Base-by-base conservation (phyloP, 2,113 vertebrate species). In the Euleptes europaea region DNA sequence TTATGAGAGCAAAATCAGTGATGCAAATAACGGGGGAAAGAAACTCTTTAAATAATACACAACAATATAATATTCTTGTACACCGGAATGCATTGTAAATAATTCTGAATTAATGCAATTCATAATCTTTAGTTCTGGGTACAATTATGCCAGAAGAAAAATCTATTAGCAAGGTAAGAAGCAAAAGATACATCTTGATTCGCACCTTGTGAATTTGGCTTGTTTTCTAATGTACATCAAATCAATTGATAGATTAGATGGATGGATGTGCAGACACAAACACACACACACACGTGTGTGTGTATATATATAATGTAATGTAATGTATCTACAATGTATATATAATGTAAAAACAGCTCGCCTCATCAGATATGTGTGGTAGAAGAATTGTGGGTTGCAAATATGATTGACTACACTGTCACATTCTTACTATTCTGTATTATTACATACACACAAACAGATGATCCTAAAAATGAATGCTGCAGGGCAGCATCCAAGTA, bases 1-100 rank as follows among this genome's bases (percentile, higher is more conserved):
- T 90, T 54, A 44, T 51, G 63, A 83, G 21, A 88, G 31, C 3
- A 38, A 63, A 73, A 87, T 75, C 87, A 87, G 21, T 15, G 14
- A 74, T 67, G 11, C 14, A 84, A 71, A 21, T 81, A 88, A 88
- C 33, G 2, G 0, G 6, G 31, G 80, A 74, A 42, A 86, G n/a
- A 83, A 72, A 66, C 2, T 17, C 77, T 26, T 12, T 77, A 1
- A n/a, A 82, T 89, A 7, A 88, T n/a, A 67, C 11, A 4, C 38
- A 2, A 0, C 0, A 72, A 54, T 77, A 70, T 75, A 57, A 57
- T 57, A 54, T 11, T 38, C 17, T 47, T n/a, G 1, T 28, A 38
- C 28, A 38, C 81, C 21, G 60, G 4, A 54, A 77, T 17, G 71
- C 47, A 2, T 74, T 88, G 80, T 10, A 54, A 44, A 0, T 73